Percentiles rank a stretch among this genome's conserved stretches.
Evolutionary conservation across 2,888 invertebrate species (phyloP).

Genomic region (Netelia fuscicornis): DNA sequence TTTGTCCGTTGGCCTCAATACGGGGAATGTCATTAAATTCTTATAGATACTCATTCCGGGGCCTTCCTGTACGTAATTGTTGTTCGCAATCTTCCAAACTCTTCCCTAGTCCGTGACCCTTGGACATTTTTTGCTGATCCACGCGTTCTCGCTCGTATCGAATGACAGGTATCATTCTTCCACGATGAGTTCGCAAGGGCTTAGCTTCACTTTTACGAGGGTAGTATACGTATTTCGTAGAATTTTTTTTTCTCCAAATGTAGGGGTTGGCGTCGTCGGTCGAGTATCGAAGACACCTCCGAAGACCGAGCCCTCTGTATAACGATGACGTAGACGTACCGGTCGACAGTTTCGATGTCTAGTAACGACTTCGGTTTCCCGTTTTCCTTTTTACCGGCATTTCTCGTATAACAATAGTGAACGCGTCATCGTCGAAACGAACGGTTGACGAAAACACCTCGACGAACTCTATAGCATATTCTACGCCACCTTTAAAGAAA

Average conservation of each 20-base stretch:
- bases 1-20: neutral
- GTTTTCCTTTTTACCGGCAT: neutral
- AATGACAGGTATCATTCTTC: conserved; percentile 69
- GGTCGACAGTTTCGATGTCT: conserved; percentile 9
- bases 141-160: conserved; percentile 44
- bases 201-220: conserved; percentile 63
- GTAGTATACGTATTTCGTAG: conserved; percentile 58
- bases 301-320: neutral
- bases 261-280: conserved; percentile 28
- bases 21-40: neutral
- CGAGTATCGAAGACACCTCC: conserved; percentile 25
- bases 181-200: conserved; percentile 29
- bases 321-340: conserved; percentile 7
- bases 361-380: neutral
- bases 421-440: too few relatives aligned
- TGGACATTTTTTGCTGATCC: conserved; percentile 60
- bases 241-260: neutral
- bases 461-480: too few relatives aligned
- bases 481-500: too few relatives aligned
- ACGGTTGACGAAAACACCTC: too few relatives aligned
- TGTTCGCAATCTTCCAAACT: neutral
- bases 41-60: neutral
- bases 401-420: neutral
- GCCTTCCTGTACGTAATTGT: neutral
- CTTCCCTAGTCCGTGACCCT: neutral